These are phyloP conservation scores for Chauna torquata DNA, from an alignment of 2,113 vertebrate genomes.

Conservation along the genomic window DNA sequence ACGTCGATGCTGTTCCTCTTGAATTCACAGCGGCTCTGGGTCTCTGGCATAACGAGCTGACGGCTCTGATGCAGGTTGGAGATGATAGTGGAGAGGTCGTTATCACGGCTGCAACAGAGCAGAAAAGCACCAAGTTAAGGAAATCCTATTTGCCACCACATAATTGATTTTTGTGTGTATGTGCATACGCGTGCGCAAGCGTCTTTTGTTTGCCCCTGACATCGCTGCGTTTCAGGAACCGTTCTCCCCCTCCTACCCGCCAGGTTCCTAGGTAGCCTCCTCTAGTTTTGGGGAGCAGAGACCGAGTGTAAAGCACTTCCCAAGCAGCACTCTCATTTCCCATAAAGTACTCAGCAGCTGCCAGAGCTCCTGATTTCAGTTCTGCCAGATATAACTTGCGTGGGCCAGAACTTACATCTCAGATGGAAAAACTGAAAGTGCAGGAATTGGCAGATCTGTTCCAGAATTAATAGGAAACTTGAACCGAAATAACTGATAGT, in stretches of 20 bases:
- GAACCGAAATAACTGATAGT: conserved; percentile 41
- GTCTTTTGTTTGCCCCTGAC: not conserved
- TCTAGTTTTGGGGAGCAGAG: not conserved
- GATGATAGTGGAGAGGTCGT: conserved; percentile 93
- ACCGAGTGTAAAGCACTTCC: not conserved
- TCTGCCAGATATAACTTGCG: conserved; percentile 51
- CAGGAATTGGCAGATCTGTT: conserved; percentile 29
- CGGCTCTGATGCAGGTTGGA: conserved; percentile 92
- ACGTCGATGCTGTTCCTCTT: conserved; percentile 78
- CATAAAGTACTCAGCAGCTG: conserved; percentile 42
- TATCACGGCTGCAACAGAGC: conserved; percentile 86
- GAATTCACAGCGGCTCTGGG: conserved; percentile 88
- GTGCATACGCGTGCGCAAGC: not conserved
- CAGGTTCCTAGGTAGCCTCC: not conserved
- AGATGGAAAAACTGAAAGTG: conserved; percentile 42
- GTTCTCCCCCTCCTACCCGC: not conserved
- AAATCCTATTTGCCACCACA: not conserved
- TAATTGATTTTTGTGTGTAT: not conserved
- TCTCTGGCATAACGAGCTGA: conserved; percentile 95
- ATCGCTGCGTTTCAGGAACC: not conserved
- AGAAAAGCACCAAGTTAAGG: conserved; percentile 26
- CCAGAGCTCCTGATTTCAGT: conserved; percentile 32
- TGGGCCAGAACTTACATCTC: conserved; percentile 52
- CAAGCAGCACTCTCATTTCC: conserved; percentile 20
- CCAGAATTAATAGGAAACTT: conserved; percentile 33